A percentile compares a stretch with the other conserved stretches of the same genome.
phyloP scores from a whole-genome alignment of 2,113 vertebrate species.

The Sardina pilchardus region DNA sequence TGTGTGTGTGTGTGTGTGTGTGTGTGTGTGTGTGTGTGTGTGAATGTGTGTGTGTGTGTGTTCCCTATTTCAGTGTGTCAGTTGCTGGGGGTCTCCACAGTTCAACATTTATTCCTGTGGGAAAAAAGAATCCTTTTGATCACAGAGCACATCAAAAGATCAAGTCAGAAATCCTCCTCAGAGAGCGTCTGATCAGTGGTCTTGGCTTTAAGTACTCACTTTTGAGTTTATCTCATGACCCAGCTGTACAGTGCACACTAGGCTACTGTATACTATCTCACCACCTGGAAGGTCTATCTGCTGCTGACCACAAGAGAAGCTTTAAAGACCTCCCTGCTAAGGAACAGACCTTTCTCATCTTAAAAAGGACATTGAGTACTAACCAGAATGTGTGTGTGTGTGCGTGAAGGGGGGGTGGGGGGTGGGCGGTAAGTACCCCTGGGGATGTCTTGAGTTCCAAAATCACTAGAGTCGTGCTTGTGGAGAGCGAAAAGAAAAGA shows the following conservation, averaged over 20 bases:
- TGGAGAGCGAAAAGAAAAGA: neutral
- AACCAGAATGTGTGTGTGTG: neutral
- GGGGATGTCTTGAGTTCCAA: neutral
- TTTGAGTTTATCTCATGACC: neutral
- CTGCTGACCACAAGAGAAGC: neutral
- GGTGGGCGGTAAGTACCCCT: no score
- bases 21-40: conserved; percentile 10
- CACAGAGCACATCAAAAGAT: conserved; percentile 1
- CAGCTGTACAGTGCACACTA: neutral
- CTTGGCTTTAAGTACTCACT: neutral
- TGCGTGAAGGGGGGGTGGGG: no score
- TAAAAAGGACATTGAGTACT: neutral
- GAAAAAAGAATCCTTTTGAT: neutral
- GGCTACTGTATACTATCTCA: neutral
- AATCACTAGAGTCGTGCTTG: neutral
- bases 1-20: conserved; percentile 17
- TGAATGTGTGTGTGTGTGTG: conserved; percentile 1
- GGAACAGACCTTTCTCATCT: neutral
- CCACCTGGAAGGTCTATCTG: neutral
- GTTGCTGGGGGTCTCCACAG: neutral
- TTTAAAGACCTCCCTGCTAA: neutral
- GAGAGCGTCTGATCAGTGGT: neutral
- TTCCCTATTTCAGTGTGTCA: neutral
- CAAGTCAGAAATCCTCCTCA: neutral
- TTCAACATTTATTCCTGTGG: neutral